Evolutionary conservation across 2,888 invertebrate genomes (phyloP).

Genomic region (Cecidostiba fungosa): DNA sequence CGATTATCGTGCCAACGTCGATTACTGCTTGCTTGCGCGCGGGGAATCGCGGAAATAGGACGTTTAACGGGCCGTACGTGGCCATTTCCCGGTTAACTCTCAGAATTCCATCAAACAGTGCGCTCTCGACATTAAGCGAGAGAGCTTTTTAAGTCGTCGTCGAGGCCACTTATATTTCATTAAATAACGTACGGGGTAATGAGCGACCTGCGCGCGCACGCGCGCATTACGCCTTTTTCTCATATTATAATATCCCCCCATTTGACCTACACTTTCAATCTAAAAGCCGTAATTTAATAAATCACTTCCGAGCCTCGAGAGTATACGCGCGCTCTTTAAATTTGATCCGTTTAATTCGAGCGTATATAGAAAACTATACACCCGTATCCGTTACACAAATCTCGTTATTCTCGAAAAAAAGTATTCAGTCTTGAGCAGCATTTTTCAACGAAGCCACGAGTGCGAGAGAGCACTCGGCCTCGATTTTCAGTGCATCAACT

Average conservation of each 20-base stretch:
- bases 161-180: constrained; percentile 38
- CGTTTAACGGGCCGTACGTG: constrained; percentile 66
- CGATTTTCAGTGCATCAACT: not conserved
- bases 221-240: not conserved
- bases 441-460: not conserved
- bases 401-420: constrained; percentile 11
- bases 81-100: constrained; percentile 54
- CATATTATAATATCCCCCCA: not conserved
- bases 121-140: constrained; percentile 9
- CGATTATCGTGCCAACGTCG: constrained; percentile 70
- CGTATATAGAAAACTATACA: not conserved
- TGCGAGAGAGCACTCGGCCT: not conserved
- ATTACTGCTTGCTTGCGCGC: constrained; percentile 64
- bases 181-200: constrained; percentile 27
- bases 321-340: not conserved
- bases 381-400: not conserved
- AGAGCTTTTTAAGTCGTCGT: constrained; percentile 44
- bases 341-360: not conserved
- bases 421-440: not conserved
- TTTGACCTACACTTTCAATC: not conserved
- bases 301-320: not conserved
- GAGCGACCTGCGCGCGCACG: not conserved
- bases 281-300: not conserved
- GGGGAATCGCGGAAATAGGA: constrained; percentile 68
- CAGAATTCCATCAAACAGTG: constrained; percentile 55